Percentiles rank a stretch among this genome's conserved stretches.
phyloP scores from a whole-genome alignment of 2,888 invertebrate species.

The Synanthedon myopaeformis region DNA sequence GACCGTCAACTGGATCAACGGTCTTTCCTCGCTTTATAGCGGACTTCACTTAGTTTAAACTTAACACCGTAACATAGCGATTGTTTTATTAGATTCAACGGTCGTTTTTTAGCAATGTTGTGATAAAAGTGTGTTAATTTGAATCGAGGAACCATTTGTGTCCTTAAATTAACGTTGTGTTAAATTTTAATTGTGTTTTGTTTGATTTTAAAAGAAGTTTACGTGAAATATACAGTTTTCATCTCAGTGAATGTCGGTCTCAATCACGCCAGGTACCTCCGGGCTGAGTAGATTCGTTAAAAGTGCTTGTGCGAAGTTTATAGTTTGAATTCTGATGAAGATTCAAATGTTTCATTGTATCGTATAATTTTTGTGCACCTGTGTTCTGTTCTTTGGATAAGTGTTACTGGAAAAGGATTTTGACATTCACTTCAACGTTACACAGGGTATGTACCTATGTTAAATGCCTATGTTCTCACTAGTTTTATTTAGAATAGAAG shows the following conservation, averaged over 20 bases:
- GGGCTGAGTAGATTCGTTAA: constrained; percentile 56
- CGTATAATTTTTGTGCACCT: constrained; percentile 35
- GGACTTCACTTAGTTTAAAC: constrained; percentile 63
- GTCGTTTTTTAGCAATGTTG: constrained; percentile 45
- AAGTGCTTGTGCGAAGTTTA: constrained; percentile 57
- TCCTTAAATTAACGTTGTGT: constrained; percentile 30
- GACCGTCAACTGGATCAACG: constrained; percentile 66
- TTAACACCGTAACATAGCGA: constrained; percentile 51
- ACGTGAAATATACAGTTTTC: constrained; percentile 39
- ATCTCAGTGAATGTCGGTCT: constrained; percentile 49
- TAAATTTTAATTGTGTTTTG: constrained; percentile 21
- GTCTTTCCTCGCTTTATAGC: constrained; percentile 56
- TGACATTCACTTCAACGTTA: constrained; percentile 34
- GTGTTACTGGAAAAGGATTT: constrained; percentile 47
- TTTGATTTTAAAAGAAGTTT: constrained; percentile 13
- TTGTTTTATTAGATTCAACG: constrained; percentile 44
- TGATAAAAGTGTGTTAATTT: constrained; percentile 42
- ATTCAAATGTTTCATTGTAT: constrained; percentile 31
- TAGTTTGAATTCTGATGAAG: constrained; percentile 54
- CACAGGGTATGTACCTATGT: constrained; percentile 44
- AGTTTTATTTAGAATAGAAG: background rate
- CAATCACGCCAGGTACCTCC: constrained; percentile 57
- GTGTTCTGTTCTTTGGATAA: constrained; percentile 31
- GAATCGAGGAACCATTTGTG: constrained; percentile 31
- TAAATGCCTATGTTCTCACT: background rate